phyloP scores from a whole-genome alignment of 2,888 invertebrate genomes.

The Gandaritis pyraliata region DNA sequence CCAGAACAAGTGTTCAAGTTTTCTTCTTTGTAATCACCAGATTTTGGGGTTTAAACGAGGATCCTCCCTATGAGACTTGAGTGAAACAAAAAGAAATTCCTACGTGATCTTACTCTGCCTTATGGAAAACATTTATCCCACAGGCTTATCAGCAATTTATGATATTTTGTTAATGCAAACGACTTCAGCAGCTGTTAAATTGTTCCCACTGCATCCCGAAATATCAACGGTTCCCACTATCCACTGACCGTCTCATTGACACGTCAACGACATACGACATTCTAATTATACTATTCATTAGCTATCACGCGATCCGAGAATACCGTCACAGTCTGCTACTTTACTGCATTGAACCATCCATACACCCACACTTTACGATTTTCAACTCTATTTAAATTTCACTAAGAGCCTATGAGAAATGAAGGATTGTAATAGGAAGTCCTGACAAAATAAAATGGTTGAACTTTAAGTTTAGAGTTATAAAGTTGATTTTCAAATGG shows the following conservation, averaged over 20 bases:
- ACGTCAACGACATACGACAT: conserved; percentile 70
- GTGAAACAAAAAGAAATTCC: too few species aligned
- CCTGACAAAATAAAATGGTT: conserved; percentile 35
- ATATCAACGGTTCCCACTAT: conserved; percentile 36
- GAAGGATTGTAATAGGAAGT: conserved; percentile 5
- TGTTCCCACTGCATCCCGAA: conserved; percentile 26
- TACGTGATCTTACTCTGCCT: too few species aligned
- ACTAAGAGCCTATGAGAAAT: conserved; percentile 10
- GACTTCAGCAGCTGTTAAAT: conserved; percentile 30
- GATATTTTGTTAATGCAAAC: conserved; percentile 29
- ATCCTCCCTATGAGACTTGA: too few species aligned
- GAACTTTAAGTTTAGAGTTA: conserved; percentile 11
- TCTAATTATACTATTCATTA: conserved; percentile 69
- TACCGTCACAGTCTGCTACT: conserved; percentile 65
- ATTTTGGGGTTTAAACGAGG: too few species aligned
- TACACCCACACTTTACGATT: conserved; percentile 28
- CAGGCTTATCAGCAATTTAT: conserved; percentile 19
- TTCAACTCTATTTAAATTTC: conserved; percentile 24
- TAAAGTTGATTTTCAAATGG: conserved; percentile 37
- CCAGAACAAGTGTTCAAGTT: too few species aligned
- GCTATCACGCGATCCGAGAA: conserved; percentile 70
- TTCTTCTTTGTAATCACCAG: too few species aligned
- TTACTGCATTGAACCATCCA: background rate
- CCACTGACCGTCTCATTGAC: conserved; percentile 56
- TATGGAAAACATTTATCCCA: background rate